Evolutionary conservation across 2,888 invertebrate species (phyloP).

Genomic region (Apoda limacodes): DNA sequence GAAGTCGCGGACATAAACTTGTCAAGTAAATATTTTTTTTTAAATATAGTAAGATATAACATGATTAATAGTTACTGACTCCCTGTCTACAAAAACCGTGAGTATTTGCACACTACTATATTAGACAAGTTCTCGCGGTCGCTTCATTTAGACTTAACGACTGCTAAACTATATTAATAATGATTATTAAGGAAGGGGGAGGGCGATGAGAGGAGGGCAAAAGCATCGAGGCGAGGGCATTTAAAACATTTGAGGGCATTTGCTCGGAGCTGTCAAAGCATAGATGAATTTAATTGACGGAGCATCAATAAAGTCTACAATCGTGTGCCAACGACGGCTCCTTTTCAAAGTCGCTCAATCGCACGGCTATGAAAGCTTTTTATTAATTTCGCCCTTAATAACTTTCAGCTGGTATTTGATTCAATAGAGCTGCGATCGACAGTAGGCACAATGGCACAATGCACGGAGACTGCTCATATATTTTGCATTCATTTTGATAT

Average conservation of each 20-base stretch:
- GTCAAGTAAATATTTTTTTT: too few relatives aligned
- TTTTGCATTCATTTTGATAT: too few relatives aligned
- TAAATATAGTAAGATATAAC: too few relatives aligned
- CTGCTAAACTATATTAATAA: conserved; percentile 63
- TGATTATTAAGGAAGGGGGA: conserved; percentile 11
- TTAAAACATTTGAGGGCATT: conserved; percentile 17
- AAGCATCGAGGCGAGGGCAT: conserved; percentile 11
- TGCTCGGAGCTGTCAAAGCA: conserved; percentile 37
- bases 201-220: conserved; percentile 3
- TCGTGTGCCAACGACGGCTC: conserved; percentile 29
- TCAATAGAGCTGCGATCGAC: conserved; percentile 10
- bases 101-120: conserved; percentile 49
- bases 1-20: too few relatives aligned
- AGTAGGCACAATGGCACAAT: conserved; percentile 10
- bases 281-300: conserved; percentile 47
- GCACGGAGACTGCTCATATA: too few relatives aligned
- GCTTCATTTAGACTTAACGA: conserved; percentile 49
- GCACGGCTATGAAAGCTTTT: conserved; percentile 34
- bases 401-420: too few relatives aligned
- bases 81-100: conserved; percentile 32
- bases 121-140: conserved; percentile 52
- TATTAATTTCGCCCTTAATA: conserved; percentile 50
- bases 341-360: conserved; percentile 38
- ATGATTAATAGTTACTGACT: too few relatives aligned
- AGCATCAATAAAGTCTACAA: conserved; percentile 37